Evolutionary conservation across 2,113 vertebrate genomes (phyloP).

Genomic region (Esox niger): DNA sequence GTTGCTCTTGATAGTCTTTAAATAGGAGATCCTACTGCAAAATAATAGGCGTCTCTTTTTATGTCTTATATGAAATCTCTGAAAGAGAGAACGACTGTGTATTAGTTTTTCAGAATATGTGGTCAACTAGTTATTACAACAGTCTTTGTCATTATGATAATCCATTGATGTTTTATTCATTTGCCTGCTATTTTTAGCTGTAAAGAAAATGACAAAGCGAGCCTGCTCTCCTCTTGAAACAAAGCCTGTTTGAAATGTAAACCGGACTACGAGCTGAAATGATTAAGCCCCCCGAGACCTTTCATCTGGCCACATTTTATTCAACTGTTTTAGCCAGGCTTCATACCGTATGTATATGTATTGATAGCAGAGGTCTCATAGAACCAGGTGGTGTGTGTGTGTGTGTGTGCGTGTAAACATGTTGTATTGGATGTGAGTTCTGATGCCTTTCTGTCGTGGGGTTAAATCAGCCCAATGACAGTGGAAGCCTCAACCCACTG

Average conservation of each 20-base stretch:
- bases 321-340: background rate
- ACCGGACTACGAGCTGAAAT: background rate
- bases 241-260: slow-evolving; percentile 27
- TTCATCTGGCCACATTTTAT: background rate
- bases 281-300: background rate
- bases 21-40: background rate
- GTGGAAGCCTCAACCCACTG: too few species aligned
- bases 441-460: slow-evolving; percentile 27
- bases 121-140: background rate
- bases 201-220: background rate
- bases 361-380: too few species aligned
- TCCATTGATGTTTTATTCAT: slow-evolving; percentile 38
- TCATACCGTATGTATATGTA: too few species aligned
- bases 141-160: slow-evolving; percentile 31
- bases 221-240: background rate
- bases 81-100: too few species aligned
- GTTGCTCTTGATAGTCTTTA: background rate
- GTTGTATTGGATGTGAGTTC: slow-evolving; percentile 16
- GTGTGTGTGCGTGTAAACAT: background rate
- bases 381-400: background rate
- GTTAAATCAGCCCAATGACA: slow-evolving; percentile 9
- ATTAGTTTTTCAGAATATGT: too few species aligned
- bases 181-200: slow-evolving; percentile 11
- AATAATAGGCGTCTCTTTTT: background rate
- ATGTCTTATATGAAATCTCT: background rate